Percentiles rank a stretch among this genome's conserved stretches.
These are phyloP conservation scores for Pipra filicauda DNA, from an alignment of 2,113 vertebrate genomes.

Conservation along the genomic window DNA sequence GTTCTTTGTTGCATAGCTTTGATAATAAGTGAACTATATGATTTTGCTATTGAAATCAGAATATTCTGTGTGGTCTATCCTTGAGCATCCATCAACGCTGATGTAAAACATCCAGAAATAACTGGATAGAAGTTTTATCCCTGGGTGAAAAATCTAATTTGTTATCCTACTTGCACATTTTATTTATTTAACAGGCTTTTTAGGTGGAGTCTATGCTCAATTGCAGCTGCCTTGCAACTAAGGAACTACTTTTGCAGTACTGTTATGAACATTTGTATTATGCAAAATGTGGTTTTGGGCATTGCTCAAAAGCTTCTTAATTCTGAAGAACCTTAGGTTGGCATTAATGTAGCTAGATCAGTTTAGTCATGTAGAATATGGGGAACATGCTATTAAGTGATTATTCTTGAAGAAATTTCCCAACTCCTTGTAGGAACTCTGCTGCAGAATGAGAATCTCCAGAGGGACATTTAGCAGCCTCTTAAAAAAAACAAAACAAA, in stretches of 20 bases:
- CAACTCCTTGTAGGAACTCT: neutral
- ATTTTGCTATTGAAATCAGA: neutral
- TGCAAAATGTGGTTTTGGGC: neutral
- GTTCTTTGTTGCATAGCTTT: neutral
- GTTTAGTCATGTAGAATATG: neutral
- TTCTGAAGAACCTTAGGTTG: neutral
- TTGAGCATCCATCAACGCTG: neutral
- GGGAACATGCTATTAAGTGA: neutral
- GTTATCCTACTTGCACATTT: neutral
- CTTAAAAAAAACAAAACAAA: too few relatives aligned
- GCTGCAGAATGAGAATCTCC: too few relatives aligned
- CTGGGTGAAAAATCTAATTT: neutral
- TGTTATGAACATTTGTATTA: neutral
- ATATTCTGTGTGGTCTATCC: neutral
- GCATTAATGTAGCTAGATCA: neutral
- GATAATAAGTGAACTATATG: neutral
- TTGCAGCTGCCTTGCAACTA: neutral
- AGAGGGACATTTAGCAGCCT: too few relatives aligned
- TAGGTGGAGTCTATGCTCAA: neutral
- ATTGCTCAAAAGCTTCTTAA: neutral
- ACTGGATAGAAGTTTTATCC: neutral
- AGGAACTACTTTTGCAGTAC: neutral
- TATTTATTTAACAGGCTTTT: neutral
- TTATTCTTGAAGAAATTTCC: neutral
- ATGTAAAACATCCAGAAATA: neutral